Base-by-base conservation (phyloP, 1,140 invertebrate species). In the Dysdera silvatica region DNA sequence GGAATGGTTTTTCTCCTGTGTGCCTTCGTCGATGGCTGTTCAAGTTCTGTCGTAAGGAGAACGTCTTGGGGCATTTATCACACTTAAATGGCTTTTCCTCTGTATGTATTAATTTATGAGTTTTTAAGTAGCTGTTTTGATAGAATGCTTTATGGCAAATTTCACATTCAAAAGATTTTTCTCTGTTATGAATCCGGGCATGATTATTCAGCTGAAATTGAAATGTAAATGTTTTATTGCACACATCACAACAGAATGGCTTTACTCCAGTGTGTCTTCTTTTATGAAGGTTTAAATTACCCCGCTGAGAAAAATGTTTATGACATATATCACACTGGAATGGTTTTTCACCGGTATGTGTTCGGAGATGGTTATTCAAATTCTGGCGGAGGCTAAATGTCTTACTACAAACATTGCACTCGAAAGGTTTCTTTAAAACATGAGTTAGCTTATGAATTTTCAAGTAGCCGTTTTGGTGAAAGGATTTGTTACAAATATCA, bases 61-160 rank as follows among this genome's bases (percentile, higher is more conserved):
- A 37, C 8, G 16, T 45, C 23, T 18, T 7, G 23, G 16, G 16
- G 23, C 41, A 45, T 18, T n/a, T 7, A 18, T 45, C 23, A 45
- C 41, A 95, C 1, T 84, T 84, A 76, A 90, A 93, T 1, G 90
- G 89, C 71, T 91, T 88, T 73, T 91, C 88, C 72, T 88, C 88
- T 35, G 87, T 89, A 75, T 94, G 91, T 61, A 74, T 75, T 8
- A 10, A 18, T 18, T 7, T 6, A 45, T 45, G 41, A 5, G 16
- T 7, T 18, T 6, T 45, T 20, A 45, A 18, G 23, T 18, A 20
- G 23, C 18, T 20, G 16, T 45, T 45, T 45, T n/a, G 35, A n/a
- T 37, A 37, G n/a, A 37, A 37, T 10, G 35, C n/a, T 37, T 37
- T 37, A 37, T 10, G n/a, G 35, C 35, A 37, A n/a, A 37, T 37